phyloP scores from a whole-genome alignment of 2,113 vertebrate genomes.

The Numida meleagris region DNA sequence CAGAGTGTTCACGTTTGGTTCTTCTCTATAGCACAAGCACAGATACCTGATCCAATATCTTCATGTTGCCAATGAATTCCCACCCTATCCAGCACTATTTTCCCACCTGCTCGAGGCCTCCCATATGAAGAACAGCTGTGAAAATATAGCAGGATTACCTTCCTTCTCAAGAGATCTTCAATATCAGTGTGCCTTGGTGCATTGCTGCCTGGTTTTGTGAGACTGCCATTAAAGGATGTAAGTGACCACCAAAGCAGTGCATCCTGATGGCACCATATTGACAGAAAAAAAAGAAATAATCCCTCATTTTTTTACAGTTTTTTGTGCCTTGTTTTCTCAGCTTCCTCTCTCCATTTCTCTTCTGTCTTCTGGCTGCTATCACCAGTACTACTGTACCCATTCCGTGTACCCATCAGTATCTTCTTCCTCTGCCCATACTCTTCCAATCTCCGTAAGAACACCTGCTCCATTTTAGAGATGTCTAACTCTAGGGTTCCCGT shows the following conservation, averaged over 20 bases:
- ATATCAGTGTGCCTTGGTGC: not conserved
- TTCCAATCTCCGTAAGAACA: not conserved
- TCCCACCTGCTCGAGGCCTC: not conserved
- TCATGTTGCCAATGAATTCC: not conserved
- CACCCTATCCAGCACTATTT: not conserved
- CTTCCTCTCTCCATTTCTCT: not conserved
- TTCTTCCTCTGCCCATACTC: not conserved
- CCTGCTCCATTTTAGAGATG: not conserved
- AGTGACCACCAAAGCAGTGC: not conserved
- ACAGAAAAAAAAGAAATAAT: not conserved
- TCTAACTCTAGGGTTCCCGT: not conserved
- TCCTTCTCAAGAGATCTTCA: not conserved
- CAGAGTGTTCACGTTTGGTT: not conserved
- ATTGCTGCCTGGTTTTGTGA: not conserved
- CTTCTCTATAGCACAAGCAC: not conserved
- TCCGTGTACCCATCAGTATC: not conserved
- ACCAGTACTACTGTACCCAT: not conserved
- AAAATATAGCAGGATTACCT: not conserved
- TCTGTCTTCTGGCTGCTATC: not conserved
- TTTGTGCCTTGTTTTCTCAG: not conserved
- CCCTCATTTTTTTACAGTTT: not conserved
- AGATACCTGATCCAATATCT: not conserved
- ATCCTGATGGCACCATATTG: not conserved
- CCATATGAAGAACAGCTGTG: not conserved
- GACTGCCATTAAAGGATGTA: rapidly evolving